Evolutionary conservation across 1,140 invertebrate genomes (phyloP), one percentile per base, ranked within the genome.

Genomic region (Saccostrea echinata): DNA sequence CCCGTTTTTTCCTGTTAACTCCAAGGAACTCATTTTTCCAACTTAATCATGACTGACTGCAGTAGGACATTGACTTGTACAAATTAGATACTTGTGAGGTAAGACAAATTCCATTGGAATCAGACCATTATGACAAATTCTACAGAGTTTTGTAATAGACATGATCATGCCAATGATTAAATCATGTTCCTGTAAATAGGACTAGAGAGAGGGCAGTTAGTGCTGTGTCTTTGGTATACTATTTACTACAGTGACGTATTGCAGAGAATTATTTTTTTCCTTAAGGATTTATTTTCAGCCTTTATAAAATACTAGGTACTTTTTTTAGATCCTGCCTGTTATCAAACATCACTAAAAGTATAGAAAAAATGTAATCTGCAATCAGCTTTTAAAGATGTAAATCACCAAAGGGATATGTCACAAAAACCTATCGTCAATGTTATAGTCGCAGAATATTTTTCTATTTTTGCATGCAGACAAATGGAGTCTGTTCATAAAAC

Each of bases 401-500:
- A 76, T 30, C 68, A 76, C 68, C 27, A 16, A 27, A 30, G 27
- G 68, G 27, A 76, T 3, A 76, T 76, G 68, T 33, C 68, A 76
- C 24, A 76, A 76, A 76, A 76, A 33, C 68, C n/a, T 68, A 27
- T 68, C 27, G 64, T n/a, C 64, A 68, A 68, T 24, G 13, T 76
- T 76, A 27, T 16, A 76, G 4, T 27, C 30, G 12, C 43, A 43
- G 43, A 9, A 43, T 9, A 30, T 30, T 30, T 27, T 76, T 76
- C 68, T 76, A 76, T 76, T 76, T 76, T 12, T 30, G 68, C 27
- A 13, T 76, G 27, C 68, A 76, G 68, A 33, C 68, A 76, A 76
- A 76, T 76, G 68, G 68, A 76, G 30, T 30, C 30, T 27, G 68
- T 30, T 76, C 68, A 76, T 76, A 76, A 76, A 76, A 76, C 13